Base-by-base conservation (phyloP, 2,113 vertebrate species). In the Cricetomys ansorgei region DNA sequence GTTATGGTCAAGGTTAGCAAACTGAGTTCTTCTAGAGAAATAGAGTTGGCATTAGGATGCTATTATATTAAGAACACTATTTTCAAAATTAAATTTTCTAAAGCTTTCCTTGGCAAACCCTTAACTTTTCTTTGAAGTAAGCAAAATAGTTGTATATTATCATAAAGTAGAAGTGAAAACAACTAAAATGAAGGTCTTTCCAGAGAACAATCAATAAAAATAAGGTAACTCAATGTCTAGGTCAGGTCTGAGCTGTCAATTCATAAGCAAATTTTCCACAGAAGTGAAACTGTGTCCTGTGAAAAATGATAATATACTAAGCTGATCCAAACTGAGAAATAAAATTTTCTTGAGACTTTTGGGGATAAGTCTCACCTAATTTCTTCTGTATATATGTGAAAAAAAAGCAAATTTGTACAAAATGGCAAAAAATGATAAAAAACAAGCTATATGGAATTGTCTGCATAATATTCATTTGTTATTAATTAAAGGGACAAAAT, bases 11-110 rank as follows among this genome's bases (percentile, higher is more conserved):
- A 88, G 23, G 27, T 91, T 19, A 83, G 2, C 94, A n/a, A 64
- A n/a, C 45, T 37, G 4, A 86, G 19, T 94, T 23, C 88, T 55
- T 45, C 31, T 81, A 95, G n/a, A 80, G 72, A 88, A 94, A 91
- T 43, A 90, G 10, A 29, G 5, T 25, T 65, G 48, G 1, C 29
- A 0, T 83, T 95, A 75, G 50, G 27, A 57, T 12, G 50, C 11
- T 86, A 37, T 88, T 95, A 91, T 16, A 15, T 77, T 95, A 67
- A n/a, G 48, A 91, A 75, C 40, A 84, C 17, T 81, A 16, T 85
- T 94, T 72, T 21, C 29, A 96, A 65, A 94, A 90, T 96, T 90
- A 92, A 85, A 91, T 95, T 89, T 89, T 69, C 48, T 93, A 90
- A 96, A 92, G 50, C 76, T 9, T 64, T 94, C 76, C 10, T 62